Evolutionary conservation across 1,140 invertebrate genomes (phyloP), one percentile per base, ranked within the genome.

Genomic region (Spodoptera frugiperda): DNA sequence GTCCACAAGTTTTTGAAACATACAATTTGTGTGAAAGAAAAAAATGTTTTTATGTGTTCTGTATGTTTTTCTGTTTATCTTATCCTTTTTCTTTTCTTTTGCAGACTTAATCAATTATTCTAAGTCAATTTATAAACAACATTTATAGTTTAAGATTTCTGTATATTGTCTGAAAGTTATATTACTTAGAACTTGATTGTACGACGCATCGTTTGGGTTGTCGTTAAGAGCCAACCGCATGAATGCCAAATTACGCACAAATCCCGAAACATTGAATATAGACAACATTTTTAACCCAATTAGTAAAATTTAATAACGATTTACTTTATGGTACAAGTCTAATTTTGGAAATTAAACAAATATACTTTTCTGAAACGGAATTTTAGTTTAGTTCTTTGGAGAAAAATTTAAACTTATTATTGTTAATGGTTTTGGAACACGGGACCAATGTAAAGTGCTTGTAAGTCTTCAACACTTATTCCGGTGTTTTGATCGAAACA

Each of bases 241-340:
- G 10, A 57, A 53, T 70, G 71, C 71, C 71, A 73, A 73, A 73
- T 61, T 73, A 73, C 55, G 71, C 71, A 49, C 71, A 59, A 73
- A 30, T 44, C 54, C 55, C 21, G 21, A 39, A 6, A 61, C 30
- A n/a, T 72, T 46, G 46, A 14, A 39, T 46, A 33, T 21, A 54
- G n/a, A 30, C 54, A 72, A 59, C 14, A 46, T 57, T 46, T 54
- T 17, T 65, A 68, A 21, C 21, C 63, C 46, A 68, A 53, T 68
- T 53, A 51, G 21, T 17, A 15, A 53, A 51, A n/a, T 2, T 30
- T 3, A 53, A 15, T 8, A 10, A 15, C 21, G 4, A 33, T 15
- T 14, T 9, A 61, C 57, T 39, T 51, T 67, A 51, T 33, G 46
- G 49, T 6, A 8, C 14, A 49, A 67, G 44, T 67, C 11, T 21